These are phyloP conservation scores for Macaria notata DNA, from an alignment of 2,888 invertebrate species.

Conservation along the genomic window DNA sequence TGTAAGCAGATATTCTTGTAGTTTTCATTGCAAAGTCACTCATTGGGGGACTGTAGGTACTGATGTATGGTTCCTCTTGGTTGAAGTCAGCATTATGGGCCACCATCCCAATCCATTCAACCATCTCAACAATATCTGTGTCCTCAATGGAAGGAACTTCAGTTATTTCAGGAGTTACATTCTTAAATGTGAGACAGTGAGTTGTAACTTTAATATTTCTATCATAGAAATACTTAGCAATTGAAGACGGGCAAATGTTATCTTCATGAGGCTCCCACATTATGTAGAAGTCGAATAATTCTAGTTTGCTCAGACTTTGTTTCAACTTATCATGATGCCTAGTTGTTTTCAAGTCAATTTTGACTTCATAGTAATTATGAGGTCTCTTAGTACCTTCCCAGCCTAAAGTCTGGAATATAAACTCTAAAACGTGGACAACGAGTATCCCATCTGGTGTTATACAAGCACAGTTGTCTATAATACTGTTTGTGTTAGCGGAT, in stretches of 20 bases:
- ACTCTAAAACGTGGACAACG: conserved; percentile 57
- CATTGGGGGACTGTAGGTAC: conserved; percentile 60
- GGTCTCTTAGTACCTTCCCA: conserved; percentile 63
- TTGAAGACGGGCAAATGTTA: conserved; percentile 66
- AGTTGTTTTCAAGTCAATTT: conserved; percentile 56
- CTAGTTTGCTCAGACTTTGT: conserved; percentile 50
- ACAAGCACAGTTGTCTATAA: conserved; percentile 61
- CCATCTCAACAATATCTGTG: conserved; percentile 59
- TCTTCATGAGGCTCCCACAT: conserved; percentile 62
- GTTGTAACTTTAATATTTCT: conserved; percentile 48
- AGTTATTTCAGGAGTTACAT: conserved; percentile 47
- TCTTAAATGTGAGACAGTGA: conserved; percentile 41
- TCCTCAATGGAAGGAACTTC: conserved; percentile 59
- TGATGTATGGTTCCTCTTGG: conserved; percentile 58
- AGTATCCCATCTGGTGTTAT: conserved; percentile 65
- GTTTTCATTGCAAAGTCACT: conserved; percentile 53
- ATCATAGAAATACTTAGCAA: conserved; percentile 69
- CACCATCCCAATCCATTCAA: conserved; percentile 72
- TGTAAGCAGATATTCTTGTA: conserved; percentile 54
- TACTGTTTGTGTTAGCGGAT: conserved; percentile 55
- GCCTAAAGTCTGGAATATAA: conserved; percentile 67
- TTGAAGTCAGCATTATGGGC: conserved; percentile 50
- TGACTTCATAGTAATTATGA: conserved; percentile 59
- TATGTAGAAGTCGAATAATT: conserved; percentile 55
- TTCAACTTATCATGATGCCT: conserved; percentile 47